Base-by-base conservation (phyloP, 2,888 invertebrate species). In the Embidobia sp. region DNA sequence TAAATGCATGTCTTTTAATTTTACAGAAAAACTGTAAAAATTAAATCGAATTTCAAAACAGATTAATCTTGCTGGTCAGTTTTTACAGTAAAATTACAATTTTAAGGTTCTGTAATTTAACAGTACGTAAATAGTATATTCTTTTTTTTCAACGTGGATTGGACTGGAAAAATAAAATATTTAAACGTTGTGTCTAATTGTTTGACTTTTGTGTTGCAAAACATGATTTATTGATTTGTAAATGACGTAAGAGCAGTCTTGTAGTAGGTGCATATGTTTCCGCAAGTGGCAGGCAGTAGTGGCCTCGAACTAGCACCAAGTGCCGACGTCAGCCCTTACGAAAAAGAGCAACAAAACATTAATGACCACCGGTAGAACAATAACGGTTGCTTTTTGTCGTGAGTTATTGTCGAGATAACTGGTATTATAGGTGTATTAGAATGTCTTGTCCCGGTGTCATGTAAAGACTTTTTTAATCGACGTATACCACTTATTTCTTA, bases 171-270 rank as follows among this genome's bases (percentile, higher is more conserved):
- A 61, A 61, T 37, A n/a, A n/a, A n/a, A n/a, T n/a, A n/a, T n/a
- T n/a, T n/a, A n/a, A n/a, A n/a, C n/a, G n/a, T n/a, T n/a, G n/a
- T n/a, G n/a, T n/a, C n/a, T n/a, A n/a, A n/a, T n/a, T 31, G 49
- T 37, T 26, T 42, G 51, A 51, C 64, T 64, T 51, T 64, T 33
- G 42, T 64, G 53, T 46, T 22, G 53, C 42, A 66, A 72, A 53
- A 61, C 37, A 19, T 61, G 63, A 63, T 63, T 72, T 72, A 72
- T 72, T 53, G 61, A 72, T 63, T 72, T 13, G 33, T 31, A 53
- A 61, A 22, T 72, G 63, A 72, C 61, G 72, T 72, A 72, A 72
- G 63, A 22, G 48, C 33, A 33, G 35, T 27, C 61, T 40, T 6
- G n/a, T 70, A 29, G 51, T 44, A 18, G 27, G 49, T 67, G 59